Base-by-base conservation (phyloP, 2,888 invertebrate species). In the Anoplius nigerrimus region DNA sequence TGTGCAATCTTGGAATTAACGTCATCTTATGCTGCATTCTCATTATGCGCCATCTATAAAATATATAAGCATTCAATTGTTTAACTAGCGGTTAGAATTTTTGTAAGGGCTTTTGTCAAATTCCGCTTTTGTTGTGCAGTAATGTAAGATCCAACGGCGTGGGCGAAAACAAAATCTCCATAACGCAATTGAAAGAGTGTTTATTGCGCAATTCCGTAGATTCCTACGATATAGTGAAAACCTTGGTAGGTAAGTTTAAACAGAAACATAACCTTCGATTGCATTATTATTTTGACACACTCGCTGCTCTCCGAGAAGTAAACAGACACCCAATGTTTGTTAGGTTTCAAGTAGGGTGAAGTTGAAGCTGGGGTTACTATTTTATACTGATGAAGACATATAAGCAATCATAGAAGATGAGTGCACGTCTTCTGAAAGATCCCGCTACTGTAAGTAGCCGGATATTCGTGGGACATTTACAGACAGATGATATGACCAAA, bases 381-480 rank as follows among this genome's bases (percentile, higher is more conserved):
- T 48, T 48, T 4, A 16, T 48, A 48, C n/a, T 48, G 48, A 18
- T 48, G 48, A 48, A 16, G 18, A 16, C n/a, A 16, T 48, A 48
- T 48, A 43, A 20, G 16, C 21, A 46, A n/a, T 46, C 11, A 46
- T 20, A 20, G 16, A 75, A 66, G 21, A 79, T 80, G 79, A 79
- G 71, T 34, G 82, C 85, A 20, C 78, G 88, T 69, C 76, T 89
- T 45, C 61, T 95, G 89, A 93, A 93, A 86, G 94, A 96, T 89
- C 94, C 95, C 15, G 89, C 92, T 3, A 93, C 95, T 0, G 93
- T 93, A 0, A 92, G 93, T 74, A 92, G 93, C 64, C 91, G 97
- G 58, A 93, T 97, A 75, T 97, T 96, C 84, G 92, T 97, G 3
- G 97, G 96, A 0, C 94, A 95, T 79, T 86, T 97, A 62, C 92